These are phyloP conservation scores for Puffinus mauretanicus DNA, from an alignment of 2,113 vertebrate genomes.

Conservation along the genomic window DNA sequence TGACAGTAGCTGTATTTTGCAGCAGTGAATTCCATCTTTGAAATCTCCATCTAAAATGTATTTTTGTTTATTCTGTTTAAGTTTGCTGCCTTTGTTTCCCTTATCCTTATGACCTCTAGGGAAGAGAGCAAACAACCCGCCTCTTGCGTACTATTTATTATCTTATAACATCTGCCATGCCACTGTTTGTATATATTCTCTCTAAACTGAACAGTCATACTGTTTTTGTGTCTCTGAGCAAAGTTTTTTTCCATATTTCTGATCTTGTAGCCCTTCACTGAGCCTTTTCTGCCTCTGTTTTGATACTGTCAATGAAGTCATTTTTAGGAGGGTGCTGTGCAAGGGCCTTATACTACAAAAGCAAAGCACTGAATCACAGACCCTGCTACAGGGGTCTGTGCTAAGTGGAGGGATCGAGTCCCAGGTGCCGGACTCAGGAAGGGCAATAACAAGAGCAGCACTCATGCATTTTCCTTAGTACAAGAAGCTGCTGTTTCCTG, in stretches of 20 bases:
- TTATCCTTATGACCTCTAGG: background rate
- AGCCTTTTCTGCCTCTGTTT: background rate
- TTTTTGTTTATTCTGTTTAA: background rate
- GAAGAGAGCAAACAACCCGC: background rate
- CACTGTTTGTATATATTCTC: background rate
- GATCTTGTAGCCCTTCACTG: background rate
- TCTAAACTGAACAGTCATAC: background rate
- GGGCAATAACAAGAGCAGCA: background rate
- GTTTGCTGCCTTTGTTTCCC: background rate
- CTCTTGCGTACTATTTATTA: background rate
- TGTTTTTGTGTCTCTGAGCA: background rate
- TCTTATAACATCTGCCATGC: background rate
- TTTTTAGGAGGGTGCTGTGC: background rate
- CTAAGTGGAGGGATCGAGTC: background rate
- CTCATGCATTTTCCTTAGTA: rapidly evolving
- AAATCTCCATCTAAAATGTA: background rate
- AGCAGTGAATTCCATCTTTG: background rate
- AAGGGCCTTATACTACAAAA: background rate
- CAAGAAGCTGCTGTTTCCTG: background rate
- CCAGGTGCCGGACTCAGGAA: background rate
- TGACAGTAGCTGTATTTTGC: background rate
- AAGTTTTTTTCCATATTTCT: background rate
- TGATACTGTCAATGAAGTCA: background rate
- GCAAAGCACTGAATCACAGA: too few relatives aligned
- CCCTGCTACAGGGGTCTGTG: background rate